Evolutionary conservation across 2,113 vertebrate species (phyloP), one percentile per base, ranked within the genome.

Genomic region (Pachycephala philippinensis): DNA sequence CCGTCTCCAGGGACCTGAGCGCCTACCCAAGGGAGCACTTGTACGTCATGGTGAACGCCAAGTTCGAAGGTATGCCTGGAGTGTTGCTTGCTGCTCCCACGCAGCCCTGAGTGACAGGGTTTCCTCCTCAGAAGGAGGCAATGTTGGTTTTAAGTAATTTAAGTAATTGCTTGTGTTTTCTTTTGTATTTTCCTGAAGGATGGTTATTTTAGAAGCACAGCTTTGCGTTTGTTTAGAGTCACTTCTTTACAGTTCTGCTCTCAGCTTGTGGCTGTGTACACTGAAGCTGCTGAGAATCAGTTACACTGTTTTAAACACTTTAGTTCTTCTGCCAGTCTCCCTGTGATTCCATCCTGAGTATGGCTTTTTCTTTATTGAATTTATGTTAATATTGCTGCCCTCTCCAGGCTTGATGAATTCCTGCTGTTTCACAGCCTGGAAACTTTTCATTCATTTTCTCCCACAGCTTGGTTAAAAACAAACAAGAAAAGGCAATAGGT

Each of bases 1-100:
- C 99, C 0, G 98, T 99, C 76, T 99, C 99, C 96, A 98, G 98
- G 88, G 99, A 99, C 82, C 95, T 98, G 63, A 98, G 94, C 2
- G 94, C 99, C 5, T 99, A 98, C 93, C 99, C 99, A 0, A 98
- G 98, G 94, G 99, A 99, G 59, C 99, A 99, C 95, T 95, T 99
- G 39, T 99, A 99, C 2, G 98, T 99, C 94, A 99, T 99, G 99
- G 99, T 99, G 94, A 99, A 99, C 17, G 98, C 98, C 76, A 99
- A 97, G 72, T 98, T 99, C 1, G 97, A 89, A 83, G 99, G 99
- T 99, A 79, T 2, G 16, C 57, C 24, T 4, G 0, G 6, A 26
- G 44, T 1, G 2, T 3, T 44, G 30, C 47, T 7, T 31, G 7
- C 37, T 33, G 31, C 21, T 60, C 33, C 57, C 31, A 3, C 1